These are phyloP conservation scores for Sphaeramia orbicularis DNA, from an alignment of 2,797 vertebrate genomes.

Conservation along the genomic window DNA sequence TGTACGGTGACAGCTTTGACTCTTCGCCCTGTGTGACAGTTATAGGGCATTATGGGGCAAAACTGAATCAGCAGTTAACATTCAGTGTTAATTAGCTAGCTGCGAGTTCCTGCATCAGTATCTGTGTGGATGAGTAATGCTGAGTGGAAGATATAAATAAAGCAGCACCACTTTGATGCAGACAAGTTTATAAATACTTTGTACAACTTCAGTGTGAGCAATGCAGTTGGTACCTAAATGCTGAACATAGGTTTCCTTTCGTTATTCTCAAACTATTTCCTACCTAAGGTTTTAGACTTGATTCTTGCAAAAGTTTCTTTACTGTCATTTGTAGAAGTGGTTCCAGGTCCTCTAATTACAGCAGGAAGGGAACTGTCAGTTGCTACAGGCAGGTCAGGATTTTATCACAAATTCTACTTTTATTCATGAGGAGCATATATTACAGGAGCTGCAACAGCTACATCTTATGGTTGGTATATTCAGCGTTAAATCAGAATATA, in stretches of 20 bases:
- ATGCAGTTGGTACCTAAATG: not conserved
- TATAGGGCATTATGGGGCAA: conserved; percentile 8
- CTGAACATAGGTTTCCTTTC: not conserved
- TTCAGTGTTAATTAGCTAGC: conserved; percentile 55
- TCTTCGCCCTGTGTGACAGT: conserved; percentile 16
- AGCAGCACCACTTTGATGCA: conserved; percentile 21
- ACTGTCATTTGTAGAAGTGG: no score
- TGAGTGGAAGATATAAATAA: conserved; percentile 35
- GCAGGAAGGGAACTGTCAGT: no score
- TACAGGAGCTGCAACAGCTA: no score
- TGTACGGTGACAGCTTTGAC: conserved; percentile 14
- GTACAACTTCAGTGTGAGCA: conserved; percentile 28
- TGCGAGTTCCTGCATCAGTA: conserved; percentile 39
- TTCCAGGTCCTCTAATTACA: no score
- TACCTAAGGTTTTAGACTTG: no score
- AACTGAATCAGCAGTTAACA: conserved; percentile 45
- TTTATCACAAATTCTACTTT: no score
- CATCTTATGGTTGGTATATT: no score
- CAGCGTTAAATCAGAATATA: no score
- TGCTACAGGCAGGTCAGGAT: no score
- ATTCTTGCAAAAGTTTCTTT: no score
- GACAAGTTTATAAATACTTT: conserved; percentile 23
- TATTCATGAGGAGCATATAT: no score
- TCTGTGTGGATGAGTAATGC: conserved; percentile 41
- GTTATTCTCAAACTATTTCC: no score